phyloP scores from a whole-genome alignment of 2,797 vertebrate genomes.

The Sebastes kiyomatsui region DNA sequence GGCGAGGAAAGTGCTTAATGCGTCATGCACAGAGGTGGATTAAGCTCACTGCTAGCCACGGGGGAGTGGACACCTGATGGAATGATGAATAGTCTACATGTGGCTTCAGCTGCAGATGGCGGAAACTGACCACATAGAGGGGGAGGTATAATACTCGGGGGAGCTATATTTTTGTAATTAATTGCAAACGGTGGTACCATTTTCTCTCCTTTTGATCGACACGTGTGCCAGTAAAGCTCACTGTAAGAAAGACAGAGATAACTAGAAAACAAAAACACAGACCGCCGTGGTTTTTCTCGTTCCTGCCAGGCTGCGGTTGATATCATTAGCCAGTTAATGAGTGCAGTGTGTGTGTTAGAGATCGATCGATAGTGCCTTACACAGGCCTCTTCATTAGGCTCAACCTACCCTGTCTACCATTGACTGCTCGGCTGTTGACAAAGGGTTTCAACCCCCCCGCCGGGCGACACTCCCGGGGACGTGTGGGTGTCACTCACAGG shows the following conservation, averaged over 20 bases:
- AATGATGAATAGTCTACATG: constrained; percentile 5
- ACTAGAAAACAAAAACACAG: not conserved
- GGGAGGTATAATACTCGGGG: not conserved
- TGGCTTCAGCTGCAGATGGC: constrained; percentile 3
- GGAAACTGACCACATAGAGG: not conserved
- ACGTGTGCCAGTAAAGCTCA: not conserved
- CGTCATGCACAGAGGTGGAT: constrained; percentile 30
- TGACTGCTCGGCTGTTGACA: constrained; percentile 60
- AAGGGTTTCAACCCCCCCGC: constrained; percentile 28
- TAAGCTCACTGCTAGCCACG: not conserved
- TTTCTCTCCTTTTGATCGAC: not conserved
- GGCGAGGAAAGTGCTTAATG: constrained; percentile 25
- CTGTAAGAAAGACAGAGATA: not conserved
- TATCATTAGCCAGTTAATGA: constrained; percentile 77
- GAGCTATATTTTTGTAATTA: not conserved
- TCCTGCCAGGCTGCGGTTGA: constrained; percentile 34
- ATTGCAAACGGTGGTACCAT: not conserved
- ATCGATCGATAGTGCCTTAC: constrained; percentile 67
- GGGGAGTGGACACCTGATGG: constrained; percentile 14
- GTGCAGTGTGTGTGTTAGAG: constrained; percentile 43
- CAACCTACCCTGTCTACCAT: constrained; percentile 35
- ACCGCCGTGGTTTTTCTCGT: constrained; percentile 16
- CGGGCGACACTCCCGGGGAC: constrained; percentile 10
- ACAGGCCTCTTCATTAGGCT: constrained; percentile 73
- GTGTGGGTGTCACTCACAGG: constrained; percentile 54